Evolutionary conservation across 2,797 vertebrate genomes (phyloP).

Genomic region (Spinibarbus caldwelli): DNA sequence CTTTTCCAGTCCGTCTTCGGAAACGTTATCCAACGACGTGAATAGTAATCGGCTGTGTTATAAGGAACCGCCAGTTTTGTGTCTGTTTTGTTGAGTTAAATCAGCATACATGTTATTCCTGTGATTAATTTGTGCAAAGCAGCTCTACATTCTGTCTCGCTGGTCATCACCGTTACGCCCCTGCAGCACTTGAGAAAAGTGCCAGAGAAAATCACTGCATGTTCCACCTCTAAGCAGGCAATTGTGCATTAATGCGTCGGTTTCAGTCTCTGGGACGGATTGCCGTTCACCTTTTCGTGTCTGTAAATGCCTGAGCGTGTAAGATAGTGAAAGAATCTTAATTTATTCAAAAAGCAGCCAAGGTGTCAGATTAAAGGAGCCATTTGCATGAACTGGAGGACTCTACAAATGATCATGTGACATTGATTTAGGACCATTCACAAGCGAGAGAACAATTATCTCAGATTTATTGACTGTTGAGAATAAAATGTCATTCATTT

Average conservation of each 20-base stretch:
- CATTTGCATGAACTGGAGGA: conserved; percentile 49
- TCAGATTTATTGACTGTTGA: conserved; percentile 32
- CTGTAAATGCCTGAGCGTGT: conserved; percentile 45
- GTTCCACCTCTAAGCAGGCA: conserved; percentile 44
- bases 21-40: not conserved
- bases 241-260: conserved; percentile 20
- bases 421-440: conserved; percentile 43
- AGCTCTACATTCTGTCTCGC: conserved; percentile 8
- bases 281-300: conserved; percentile 45
- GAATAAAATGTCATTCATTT: no score
- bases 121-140: conserved; percentile 29
- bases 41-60: conserved; percentile 7
- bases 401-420: conserved; percentile 42
- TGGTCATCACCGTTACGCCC: conserved; percentile 10
- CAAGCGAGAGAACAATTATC: conserved; percentile 31
- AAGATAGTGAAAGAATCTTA: conserved; percentile 36
- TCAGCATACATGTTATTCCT: conserved; percentile 24
- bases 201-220: conserved; percentile 38
- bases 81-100: not conserved
- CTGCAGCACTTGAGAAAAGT: conserved; percentile 27
- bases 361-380: conserved; percentile 44
- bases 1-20: not conserved
- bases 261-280: conserved; percentile 10
- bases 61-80: not conserved
- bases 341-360: conserved; percentile 50